Evolutionary conservation across 2,113 vertebrate genomes (phyloP).

Genomic region (Cynoglossus semilaevis): DNA sequence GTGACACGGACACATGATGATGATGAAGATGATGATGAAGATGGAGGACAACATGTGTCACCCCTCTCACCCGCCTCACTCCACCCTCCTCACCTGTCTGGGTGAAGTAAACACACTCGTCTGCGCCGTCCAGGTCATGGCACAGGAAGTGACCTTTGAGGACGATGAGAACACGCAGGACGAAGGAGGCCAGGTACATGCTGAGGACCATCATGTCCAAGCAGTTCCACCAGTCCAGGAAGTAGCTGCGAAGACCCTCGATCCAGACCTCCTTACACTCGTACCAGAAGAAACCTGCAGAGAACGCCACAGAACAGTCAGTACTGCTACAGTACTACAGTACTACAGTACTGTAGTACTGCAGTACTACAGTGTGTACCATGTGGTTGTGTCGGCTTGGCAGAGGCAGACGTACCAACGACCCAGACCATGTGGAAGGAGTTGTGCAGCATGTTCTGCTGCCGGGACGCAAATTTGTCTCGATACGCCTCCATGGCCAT

Average conservation of each 20-base stretch:
- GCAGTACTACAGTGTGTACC: background rate
- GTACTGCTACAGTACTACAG: too few relatives aligned
- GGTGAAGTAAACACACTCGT: constrained; percentile 83
- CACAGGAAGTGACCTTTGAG: constrained; percentile 81
- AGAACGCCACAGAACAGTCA: background rate
- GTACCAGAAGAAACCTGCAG: constrained; percentile 87
- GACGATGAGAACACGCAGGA: constrained; percentile 79
- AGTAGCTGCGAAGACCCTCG: constrained; percentile 84
- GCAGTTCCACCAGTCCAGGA: constrained; percentile 91
- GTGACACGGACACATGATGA: background rate
- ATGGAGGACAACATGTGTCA: too few relatives aligned
- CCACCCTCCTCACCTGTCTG: constrained; percentile 73
- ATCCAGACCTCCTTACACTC: constrained; percentile 94
- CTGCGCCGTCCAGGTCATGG: constrained; percentile 12
- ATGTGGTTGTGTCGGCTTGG: too few relatives aligned
- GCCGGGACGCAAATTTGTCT: constrained; percentile 73
- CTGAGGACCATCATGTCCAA: constrained; percentile 88
- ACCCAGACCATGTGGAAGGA: constrained; percentile 93
- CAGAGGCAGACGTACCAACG: constrained; percentile 75
- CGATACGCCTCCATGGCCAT: constrained; percentile 83
- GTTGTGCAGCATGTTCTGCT: constrained; percentile 82
- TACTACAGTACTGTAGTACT: too few relatives aligned
- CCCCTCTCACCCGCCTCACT: constrained; percentile 68
- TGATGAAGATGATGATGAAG: too few relatives aligned
- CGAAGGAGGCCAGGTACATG: constrained; percentile 86